Conservation (phyloP, 1,140 invertebrate species). For the Ditylenchus dipsaci region DNA sequence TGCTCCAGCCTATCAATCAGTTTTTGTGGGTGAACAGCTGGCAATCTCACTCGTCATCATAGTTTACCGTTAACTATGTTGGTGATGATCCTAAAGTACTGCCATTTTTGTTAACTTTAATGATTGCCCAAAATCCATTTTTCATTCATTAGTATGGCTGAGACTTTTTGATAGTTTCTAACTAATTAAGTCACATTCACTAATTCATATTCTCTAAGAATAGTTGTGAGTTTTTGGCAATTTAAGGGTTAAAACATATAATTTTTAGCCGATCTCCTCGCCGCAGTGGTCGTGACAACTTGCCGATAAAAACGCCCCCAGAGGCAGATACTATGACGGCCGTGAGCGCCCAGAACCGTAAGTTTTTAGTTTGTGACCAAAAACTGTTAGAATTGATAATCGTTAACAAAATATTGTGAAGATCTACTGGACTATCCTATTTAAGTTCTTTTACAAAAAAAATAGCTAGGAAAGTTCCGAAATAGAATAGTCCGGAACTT, state of each 20-base stretch:
- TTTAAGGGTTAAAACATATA: not conserved
- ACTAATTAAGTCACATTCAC: too few species aligned
- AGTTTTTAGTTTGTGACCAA: not conserved
- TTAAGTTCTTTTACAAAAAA: too few species aligned
- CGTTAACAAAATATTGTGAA: too few species aligned
- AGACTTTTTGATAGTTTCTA: not conserved
- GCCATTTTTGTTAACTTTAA: not conserved
- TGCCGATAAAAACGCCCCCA: not conserved
- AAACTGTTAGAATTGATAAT: too few species aligned
- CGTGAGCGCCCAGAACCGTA: constrained; percentile 34
- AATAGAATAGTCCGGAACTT: too few species aligned
- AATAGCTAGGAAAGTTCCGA: too few species aligned
- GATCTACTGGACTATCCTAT: too few species aligned
- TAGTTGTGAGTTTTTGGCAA: not conserved
- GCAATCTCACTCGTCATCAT: not conserved
- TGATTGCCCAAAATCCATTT: not conserved
- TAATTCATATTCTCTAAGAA: too few species aligned
- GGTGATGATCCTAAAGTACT: not conserved
- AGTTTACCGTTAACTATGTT: not conserved
- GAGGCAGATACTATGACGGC: constrained; percentile 19
- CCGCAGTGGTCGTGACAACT: constrained; percentile 11
- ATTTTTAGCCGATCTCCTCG: constrained; percentile 12
- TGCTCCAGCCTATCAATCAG: not conserved
- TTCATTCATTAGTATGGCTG: not conserved
- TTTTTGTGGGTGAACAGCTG: not conserved